Evolutionary conservation across 2,888 invertebrate species (phyloP), one percentile per base, ranked within the genome.

Genomic region (Zonitis immaculata): DNA sequence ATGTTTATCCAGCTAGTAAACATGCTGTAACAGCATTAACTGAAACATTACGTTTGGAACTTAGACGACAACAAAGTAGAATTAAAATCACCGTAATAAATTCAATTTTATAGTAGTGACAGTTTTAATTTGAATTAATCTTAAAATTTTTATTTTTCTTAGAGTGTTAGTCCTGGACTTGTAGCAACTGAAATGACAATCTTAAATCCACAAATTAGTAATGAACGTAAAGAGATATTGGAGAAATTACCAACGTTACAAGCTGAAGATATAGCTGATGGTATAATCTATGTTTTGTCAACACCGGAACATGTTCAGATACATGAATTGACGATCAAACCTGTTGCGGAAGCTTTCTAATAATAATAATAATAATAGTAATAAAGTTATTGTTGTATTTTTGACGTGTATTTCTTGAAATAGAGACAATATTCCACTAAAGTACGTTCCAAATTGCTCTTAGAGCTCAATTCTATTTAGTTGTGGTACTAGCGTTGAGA

Each of bases 41-140:
- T 1, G 74, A 74, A 55, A 70, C 69, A 46, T 60, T 73, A 18
- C 60, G 73, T n/a, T 70, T 71, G 54, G 74, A 74, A 56, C 57
- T 74, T 44, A 58, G 67, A 46, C 64, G 52, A 42, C 57, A 66
- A 7, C 67, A 68, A 53, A 66, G 67, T 22, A 63, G 65, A 49
- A 72, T 72, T 47, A 68, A 66, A 63, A 60, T 73, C 52, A 66
- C 70, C 50, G 73, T 73, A 68, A 65, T 65, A 52, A n/a, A n/a
- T n/a, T 14, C 27, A 16, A 39, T 27, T 9, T 3, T 27, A 20
- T 42, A 39, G 1, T 3, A 35, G 3, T 6, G 27, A 7, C 32
- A 1, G 6, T 8, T 20, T 7, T 1, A 20, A n/a, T 16, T 14
- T 35, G 14, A 18, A 28, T 9, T 47, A 9, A 25, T 49, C n/a